Evolutionary conservation across 2,113 vertebrate species (phyloP), one percentile per base, ranked within the genome.

Genomic region (Thryonomys swinderianus): DNA sequence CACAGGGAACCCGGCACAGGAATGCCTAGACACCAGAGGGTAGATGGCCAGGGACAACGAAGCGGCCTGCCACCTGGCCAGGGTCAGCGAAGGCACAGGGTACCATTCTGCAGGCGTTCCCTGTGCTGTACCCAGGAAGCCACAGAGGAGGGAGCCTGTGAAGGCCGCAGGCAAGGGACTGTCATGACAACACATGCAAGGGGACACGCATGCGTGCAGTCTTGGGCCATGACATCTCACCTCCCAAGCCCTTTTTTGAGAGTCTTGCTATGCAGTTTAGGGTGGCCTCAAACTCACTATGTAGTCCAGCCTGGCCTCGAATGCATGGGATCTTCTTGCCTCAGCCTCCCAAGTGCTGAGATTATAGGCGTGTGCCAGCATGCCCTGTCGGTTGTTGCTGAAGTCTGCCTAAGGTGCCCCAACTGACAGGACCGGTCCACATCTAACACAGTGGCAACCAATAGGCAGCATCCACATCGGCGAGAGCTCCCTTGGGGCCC

Each of bases 391-490:
- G 40, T 13, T 25, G 12, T 42, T 42, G 11, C 10, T 2, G 25
- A 73, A 42, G 67, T 40, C 67, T 71, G 37, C 18, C 67, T 40
- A 40, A 40, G 69, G 69, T 73, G 21, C 69, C 69, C 69, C 40
- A 11, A 11, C 37, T 73, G 69, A 21, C 20, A 23, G 23, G 69
- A 64, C 61, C 61, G 30, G 61, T 12, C 61, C 30, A 30, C 61
- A 12, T 42, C 69, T 42, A 42, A 40, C 37, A 25, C 10, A 2
- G 37, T 18, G 27, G 11, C n/a, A 71, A 34, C 3, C n/a, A 62
- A 32, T 2, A 1, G 0, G 32, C 0, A 8, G 37, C 45, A 53
- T 34, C 12, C 48, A 7, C 21, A 7, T 18, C 32, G 66, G 30
- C 88, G 55, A 11, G 25, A 10, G 18, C 51, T 78, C 57, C 34